Evolutionary conservation across 2,113 vertebrate species (phyloP), one percentile per base, ranked within the genome.

Genomic region (Alaudala cheleensis): DNA sequence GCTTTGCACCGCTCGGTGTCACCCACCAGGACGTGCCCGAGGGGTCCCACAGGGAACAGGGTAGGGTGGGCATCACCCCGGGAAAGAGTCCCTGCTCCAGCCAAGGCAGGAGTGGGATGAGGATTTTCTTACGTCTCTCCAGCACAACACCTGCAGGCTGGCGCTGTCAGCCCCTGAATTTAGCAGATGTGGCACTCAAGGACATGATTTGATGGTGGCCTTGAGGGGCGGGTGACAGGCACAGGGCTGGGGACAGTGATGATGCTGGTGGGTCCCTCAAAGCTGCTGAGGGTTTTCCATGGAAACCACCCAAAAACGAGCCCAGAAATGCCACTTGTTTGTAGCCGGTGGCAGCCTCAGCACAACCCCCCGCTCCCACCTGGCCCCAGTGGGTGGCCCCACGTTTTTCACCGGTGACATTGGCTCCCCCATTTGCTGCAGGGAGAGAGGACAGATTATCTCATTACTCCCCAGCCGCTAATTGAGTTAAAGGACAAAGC

Each of bases 121-220:
- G 44, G 66, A 40, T 34, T 62, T 49, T 20, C 10, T 5, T 6
- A 15, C 7, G 33, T 29, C n/a, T 34, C 34, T 39, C 10, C 49
- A 50, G 16, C 21, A 9, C n/a, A 11, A 1, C 10, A 24, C 5
- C 10, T 33, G 49, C 6, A 0, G 0, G 1, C 19, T 19, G 26
- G 56, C 29, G 53, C 12, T 49, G 23, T 6, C 16, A 34, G 40
- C 21, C n/a, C 39, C 54, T 14, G 49, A 22, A 2, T 42, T 42
- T 9, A 15, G 44, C 34, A 33, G 70, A 5, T 4, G 34, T 77
- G 87, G 49, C 40, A 19, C 40, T 34, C 40, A 11, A 11, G 56
- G 49, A 15, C 47, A 0, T 3, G 31, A 28, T 5, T 54, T 12
- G 29, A 9, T 13, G 54, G 40, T 37, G 54, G 62, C 54, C 34